Conservation (phyloP, 2,888 invertebrate genomes). For the Diploptera punctata region DNA sequence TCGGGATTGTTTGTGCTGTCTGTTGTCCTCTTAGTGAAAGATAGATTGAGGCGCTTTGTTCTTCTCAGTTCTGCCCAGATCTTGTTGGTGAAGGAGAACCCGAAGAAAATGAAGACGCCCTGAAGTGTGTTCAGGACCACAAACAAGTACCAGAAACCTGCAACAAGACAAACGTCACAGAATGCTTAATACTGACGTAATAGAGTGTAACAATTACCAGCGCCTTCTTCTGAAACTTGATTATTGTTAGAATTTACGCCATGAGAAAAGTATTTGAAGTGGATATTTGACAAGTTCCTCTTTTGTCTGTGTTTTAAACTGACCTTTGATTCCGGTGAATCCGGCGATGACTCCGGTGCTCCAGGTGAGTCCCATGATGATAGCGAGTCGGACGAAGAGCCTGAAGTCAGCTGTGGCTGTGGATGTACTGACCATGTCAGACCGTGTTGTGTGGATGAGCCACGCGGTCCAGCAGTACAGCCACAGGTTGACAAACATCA, state of each 20-base stretch:
- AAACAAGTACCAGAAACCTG: background rate
- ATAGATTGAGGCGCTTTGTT: background rate
- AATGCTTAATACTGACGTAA: too few relatives aligned
- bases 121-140: background rate
- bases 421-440: background rate
- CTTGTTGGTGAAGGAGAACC: background rate
- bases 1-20: too few relatives aligned
- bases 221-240: too few relatives aligned
- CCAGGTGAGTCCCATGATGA: constrained; percentile 15
- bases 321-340: too few relatives aligned
- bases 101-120: background rate
- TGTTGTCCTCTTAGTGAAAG: too few relatives aligned
- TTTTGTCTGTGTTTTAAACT: too few relatives aligned
- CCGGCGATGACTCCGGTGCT: background rate
- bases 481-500: background rate
- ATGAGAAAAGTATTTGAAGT: too few relatives aligned
- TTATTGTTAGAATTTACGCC: too few relatives aligned
- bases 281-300: too few relatives aligned
- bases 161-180: too few relatives aligned
- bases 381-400: background rate
- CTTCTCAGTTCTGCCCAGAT: background rate
- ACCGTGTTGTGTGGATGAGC: background rate
- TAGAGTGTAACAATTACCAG: too few relatives aligned
- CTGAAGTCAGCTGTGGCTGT: background rate
- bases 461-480: background rate